Evolutionary conservation across 2,113 vertebrate genomes (phyloP).

Genomic region (Labrus mixtus): DNA sequence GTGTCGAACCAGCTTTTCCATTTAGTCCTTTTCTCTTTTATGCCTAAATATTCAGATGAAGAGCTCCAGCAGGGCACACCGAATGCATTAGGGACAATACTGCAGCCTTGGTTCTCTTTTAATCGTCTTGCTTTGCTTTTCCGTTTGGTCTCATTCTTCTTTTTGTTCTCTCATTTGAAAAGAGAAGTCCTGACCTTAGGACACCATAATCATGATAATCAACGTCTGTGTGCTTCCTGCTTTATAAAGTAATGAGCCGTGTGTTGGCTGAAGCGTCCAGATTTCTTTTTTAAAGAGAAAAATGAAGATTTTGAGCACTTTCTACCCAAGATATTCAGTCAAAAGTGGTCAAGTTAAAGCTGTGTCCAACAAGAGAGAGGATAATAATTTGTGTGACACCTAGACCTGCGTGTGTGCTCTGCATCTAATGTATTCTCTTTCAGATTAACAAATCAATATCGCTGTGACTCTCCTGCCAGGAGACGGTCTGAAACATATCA

Average conservation of each 20-base stretch:
- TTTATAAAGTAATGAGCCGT: not conserved
- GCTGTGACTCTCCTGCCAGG: not conserved
- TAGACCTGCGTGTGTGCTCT: not conserved
- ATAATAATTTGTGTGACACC: too few species aligned
- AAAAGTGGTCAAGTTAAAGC: not conserved
- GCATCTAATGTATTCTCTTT: conserved; percentile 38
- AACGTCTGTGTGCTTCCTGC: conserved; percentile 4
- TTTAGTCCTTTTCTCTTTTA: too few species aligned
- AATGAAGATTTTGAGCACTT: not conserved
- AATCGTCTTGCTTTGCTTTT: not conserved
- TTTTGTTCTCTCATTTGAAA: conserved; percentile 8
- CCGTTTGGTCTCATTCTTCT: not conserved
- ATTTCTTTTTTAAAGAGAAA: not conserved
- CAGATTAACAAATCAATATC: conserved; percentile 46
- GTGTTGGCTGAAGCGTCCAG: not conserved
- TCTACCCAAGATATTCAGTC: not conserved
- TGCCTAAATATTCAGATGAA: too few species aligned
- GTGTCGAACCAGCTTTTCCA: too few species aligned
- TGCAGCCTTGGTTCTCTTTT: conserved; percentile 10
- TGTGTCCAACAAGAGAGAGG: not conserved
- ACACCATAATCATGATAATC: conserved; percentile 34
- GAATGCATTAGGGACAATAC: not conserved
- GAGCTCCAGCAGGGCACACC: not conserved
- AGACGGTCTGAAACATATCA: conserved; percentile 20
- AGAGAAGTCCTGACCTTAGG: not conserved